Conservation (phyloP, 1,140 invertebrate genomes). For the Saccostrea glomerata region DNA sequence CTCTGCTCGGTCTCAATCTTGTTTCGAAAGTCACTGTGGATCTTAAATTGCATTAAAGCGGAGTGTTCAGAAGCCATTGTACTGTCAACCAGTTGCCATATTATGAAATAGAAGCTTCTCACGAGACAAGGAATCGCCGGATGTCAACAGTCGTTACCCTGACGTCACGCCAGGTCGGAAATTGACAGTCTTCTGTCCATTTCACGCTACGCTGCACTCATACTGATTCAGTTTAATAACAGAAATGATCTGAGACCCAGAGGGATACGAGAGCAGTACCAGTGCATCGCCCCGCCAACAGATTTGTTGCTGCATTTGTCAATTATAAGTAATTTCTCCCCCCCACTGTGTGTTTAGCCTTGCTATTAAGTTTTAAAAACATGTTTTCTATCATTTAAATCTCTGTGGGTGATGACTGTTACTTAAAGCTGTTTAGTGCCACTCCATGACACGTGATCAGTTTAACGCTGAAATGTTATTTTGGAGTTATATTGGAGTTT, state of each 20-base stretch:
- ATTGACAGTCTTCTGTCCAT: constrained; percentile 11
- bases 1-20: not conserved
- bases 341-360: not conserved
- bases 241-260: not conserved
- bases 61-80: not conserved
- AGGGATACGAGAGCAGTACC: not conserved
- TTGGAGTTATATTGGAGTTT: not conserved
- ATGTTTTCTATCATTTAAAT: not conserved
- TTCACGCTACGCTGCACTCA: not conserved
- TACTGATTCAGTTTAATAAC: not conserved
- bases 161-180: constrained; percentile 28
- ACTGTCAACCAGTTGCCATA: constrained; percentile 15
- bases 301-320: not conserved
- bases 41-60: not conserved
- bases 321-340: not conserved
- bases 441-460: not conserved
- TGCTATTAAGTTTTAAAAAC: not conserved
- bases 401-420: not conserved
- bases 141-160: constrained; percentile 35
- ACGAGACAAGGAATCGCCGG: not conserved
- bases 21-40: constrained; percentile 1
- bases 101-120: not conserved
- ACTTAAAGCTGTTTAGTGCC: not conserved
- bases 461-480: not conserved
- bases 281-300: not conserved